Evolutionary conservation across 2,797 vertebrate genomes (phyloP).

Genomic region (Paguma larvata): DNA sequence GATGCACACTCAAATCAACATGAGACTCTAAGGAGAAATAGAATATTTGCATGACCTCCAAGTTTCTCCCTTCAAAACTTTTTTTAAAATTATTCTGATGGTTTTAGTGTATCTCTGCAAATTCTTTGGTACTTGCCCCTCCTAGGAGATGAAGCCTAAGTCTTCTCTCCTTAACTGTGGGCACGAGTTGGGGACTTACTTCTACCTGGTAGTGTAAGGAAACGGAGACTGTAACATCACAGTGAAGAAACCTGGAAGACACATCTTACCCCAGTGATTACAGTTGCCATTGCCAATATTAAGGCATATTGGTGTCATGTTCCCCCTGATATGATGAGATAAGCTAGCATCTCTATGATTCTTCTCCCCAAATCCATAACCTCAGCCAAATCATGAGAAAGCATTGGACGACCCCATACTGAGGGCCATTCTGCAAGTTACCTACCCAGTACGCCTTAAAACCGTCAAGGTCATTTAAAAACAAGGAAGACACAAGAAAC

Average conservation of each 20-base stretch:
- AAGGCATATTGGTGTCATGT: not conserved
- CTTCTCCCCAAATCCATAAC: not conserved
- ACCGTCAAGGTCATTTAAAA: not conserved
- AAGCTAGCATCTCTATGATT: not conserved
- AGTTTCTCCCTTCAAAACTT: not conserved
- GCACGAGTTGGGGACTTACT: not conserved
- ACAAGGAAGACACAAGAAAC: not conserved
- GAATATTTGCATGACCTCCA: not conserved
- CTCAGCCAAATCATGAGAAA: slow-evolving; percentile 8
- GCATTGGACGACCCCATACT: not conserved
- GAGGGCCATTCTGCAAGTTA: not conserved
- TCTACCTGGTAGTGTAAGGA: not conserved
- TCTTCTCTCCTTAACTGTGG: not conserved
- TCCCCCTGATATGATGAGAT: not conserved
- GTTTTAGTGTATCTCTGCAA: not conserved
- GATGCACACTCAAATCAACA: not conserved
- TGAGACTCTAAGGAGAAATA: not conserved
- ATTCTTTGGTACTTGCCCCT: not conserved
- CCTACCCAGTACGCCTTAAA: not conserved
- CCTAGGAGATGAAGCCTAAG: not conserved
- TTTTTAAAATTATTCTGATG: not conserved
- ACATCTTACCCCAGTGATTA: not conserved
- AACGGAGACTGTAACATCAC: not conserved
- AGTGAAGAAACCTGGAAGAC: not conserved
- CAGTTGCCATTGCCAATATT: not conserved